phyloP scores from a whole-genome alignment of 2,888 invertebrate species.

The Pristionchus exspectatus region DNA sequence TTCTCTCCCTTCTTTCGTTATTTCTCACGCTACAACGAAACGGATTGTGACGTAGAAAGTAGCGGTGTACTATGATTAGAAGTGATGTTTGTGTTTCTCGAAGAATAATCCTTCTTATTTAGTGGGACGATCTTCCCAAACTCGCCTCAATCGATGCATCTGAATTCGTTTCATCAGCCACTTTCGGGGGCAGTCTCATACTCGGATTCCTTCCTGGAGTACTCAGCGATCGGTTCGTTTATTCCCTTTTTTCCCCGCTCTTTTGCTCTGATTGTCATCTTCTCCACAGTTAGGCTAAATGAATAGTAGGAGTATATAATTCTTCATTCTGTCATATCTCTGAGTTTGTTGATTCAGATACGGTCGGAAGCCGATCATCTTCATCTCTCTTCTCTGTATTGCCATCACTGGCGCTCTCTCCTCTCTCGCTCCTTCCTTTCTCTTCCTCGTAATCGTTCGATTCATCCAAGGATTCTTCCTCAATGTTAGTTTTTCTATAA shows the following conservation, averaged over 20 bases:
- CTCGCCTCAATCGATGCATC: slow-evolving; percentile 10
- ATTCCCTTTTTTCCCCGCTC: too few species aligned
- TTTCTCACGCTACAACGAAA: background rate
- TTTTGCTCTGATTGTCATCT: too few species aligned
- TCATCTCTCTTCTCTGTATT: slow-evolving; percentile 21
- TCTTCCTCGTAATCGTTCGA: slow-evolving; percentile 39
- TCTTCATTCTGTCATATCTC: background rate
- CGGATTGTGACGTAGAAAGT: background rate
- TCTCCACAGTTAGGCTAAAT: too few species aligned
- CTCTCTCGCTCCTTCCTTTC: slow-evolving; percentile 29
- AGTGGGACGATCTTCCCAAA: slow-evolving; percentile 35
- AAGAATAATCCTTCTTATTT: background rate
- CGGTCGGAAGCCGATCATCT: slow-evolving; percentile 34
- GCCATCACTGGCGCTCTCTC: slow-evolving; percentile 19
- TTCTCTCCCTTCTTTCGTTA: background rate
- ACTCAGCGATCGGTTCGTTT: slow-evolving; percentile 42
- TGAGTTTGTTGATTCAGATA: too few species aligned
- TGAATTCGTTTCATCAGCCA: slow-evolving; percentile 43
- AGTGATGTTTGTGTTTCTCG: background rate
- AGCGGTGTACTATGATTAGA: background rate
- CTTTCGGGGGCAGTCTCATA: slow-evolving; percentile 33
- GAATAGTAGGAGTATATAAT: background rate
- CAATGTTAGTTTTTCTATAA: slow-evolving; percentile 11
- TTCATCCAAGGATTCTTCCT: slow-evolving; percentile 49
- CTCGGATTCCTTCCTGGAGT: slow-evolving; percentile 15